Conservation (phyloP, 2,113 vertebrate species). For the Sinosuthora webbiana region DNA sequence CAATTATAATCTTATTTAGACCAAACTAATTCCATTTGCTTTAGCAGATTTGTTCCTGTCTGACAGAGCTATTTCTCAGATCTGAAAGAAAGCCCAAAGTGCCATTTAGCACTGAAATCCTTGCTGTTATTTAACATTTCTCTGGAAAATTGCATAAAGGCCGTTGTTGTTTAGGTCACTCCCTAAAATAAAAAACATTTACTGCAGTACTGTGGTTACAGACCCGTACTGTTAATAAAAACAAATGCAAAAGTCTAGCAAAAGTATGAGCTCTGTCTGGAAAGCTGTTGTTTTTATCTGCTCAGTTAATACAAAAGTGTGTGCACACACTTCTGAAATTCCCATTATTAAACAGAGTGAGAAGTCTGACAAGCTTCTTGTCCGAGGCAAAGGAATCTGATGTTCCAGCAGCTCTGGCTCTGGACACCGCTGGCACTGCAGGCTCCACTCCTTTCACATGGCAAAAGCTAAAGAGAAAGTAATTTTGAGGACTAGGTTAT, state of each 20-base stretch:
- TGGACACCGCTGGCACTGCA: not conserved
- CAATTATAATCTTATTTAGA: conserved; percentile 43
- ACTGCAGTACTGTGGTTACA: not conserved
- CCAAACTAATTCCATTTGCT: conserved; percentile 22
- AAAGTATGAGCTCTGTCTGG: not conserved
- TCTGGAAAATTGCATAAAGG: not conserved
- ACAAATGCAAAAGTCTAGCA: not conserved
- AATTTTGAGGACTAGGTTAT: not conserved
- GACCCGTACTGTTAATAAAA: not conserved
- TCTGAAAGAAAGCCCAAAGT: not conserved
- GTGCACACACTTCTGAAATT: not conserved
- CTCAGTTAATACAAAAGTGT: not conserved
- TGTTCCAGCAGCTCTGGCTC: not conserved
- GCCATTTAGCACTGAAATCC: not conserved
- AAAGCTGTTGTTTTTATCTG: not conserved
- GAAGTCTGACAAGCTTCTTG: not conserved
- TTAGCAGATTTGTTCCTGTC: conserved; percentile 5
- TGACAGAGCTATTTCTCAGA: not conserved
- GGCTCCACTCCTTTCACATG: not conserved
- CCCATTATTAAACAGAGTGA: not conserved
- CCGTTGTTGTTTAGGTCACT: not conserved
- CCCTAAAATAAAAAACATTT: not conserved
- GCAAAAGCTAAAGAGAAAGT: not conserved
- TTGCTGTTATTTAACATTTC: not conserved
- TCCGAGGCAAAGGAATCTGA: not conserved